Conservation (phyloP, 2,113 vertebrate genomes). For the Grus americana region DNA sequence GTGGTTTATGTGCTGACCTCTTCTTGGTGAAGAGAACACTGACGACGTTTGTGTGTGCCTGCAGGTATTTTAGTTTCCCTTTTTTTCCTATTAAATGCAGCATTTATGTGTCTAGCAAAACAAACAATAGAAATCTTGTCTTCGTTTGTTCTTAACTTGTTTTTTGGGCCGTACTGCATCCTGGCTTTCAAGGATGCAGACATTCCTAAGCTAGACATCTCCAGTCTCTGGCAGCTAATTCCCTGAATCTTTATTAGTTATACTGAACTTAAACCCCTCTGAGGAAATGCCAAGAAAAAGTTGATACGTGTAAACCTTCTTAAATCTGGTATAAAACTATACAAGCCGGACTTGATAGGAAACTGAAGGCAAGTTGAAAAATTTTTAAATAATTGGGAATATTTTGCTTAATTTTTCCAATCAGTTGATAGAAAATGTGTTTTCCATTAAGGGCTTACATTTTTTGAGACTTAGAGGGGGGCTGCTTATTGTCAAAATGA, state of each 20-base stretch:
- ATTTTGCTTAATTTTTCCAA: background rate
- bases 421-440: background rate
- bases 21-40: background rate
- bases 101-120: background rate
- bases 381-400: background rate
- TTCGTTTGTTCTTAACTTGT: background rate
- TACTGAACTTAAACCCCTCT: background rate
- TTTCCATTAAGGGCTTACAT: background rate
- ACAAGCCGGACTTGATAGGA: background rate
- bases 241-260: background rate
- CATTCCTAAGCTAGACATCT: constrained; percentile 49
- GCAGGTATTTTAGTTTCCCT: background rate
- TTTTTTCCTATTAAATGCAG: background rate
- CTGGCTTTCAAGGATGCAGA: constrained; percentile 48
- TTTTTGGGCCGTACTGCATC: background rate
- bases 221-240: constrained; percentile 33
- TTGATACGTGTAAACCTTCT: background rate
- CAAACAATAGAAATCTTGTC: background rate
- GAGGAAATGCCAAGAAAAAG: background rate
- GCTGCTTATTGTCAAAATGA: background rate
- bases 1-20: background rate
- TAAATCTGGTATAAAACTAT: background rate
- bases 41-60: accelerated
- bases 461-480: background rate
- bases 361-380: background rate